Percentiles rank a stretch among this genome's conserved stretches.
phyloP scores from a whole-genome alignment of 1,140 invertebrate genomes.

The Microplitis demolitor region DNA sequence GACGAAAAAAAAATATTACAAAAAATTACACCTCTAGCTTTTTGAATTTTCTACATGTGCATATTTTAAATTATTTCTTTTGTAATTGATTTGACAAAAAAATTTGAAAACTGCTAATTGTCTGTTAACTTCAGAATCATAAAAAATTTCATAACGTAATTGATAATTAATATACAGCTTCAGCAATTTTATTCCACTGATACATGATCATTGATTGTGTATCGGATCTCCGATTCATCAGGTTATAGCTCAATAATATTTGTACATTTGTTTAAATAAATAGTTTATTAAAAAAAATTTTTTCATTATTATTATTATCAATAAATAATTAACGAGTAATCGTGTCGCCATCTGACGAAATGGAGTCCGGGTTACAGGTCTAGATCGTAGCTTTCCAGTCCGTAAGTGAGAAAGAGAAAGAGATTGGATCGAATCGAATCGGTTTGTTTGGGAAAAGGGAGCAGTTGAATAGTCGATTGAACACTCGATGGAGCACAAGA shows the following conservation, averaged over 20 bases:
- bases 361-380: background rate
- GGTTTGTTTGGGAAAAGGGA: constrained; percentile 1
- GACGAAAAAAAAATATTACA: no score
- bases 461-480: constrained; percentile 5
- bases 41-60: no score
- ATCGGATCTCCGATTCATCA: background rate
- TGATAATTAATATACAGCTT: no score
- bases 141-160: no score
- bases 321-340: background rate
- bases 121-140: no score
- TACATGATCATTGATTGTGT: background rate
- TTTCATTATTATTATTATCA: background rate
- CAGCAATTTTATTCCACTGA: no score
- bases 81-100: no score
- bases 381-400: background rate
- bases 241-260: background rate
- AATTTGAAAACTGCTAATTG: no score
- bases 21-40: no score
- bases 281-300: background rate
- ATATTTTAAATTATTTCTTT: no score
- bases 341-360: constrained; percentile 23
- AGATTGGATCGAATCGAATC: background rate
- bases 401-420: background rate
- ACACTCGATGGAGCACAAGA: background rate
- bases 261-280: background rate